phyloP scores from a whole-genome alignment of 2,888 invertebrate species.

The Nipponacmea schrenckii region DNA sequence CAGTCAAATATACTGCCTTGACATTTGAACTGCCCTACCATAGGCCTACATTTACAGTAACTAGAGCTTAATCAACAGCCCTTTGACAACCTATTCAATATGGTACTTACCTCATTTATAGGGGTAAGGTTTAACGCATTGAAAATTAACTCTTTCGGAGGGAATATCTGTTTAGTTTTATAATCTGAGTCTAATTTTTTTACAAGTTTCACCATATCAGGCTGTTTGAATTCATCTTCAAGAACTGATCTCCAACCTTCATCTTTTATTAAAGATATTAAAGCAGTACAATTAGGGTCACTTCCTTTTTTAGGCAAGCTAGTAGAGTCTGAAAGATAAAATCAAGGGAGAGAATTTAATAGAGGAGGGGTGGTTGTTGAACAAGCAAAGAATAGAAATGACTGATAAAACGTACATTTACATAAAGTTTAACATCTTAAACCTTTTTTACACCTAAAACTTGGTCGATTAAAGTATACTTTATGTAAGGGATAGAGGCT shows the following conservation, averaged over 20 bases:
- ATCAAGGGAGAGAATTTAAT: too few relatives aligned
- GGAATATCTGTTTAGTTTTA: slow-evolving; percentile 58
- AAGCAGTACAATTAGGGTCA: background rate
- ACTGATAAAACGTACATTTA: too few relatives aligned
- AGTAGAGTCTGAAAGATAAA: too few relatives aligned
- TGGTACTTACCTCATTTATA: slow-evolving; percentile 54
- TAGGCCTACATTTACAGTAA: background rate
- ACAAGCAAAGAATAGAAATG: too few relatives aligned
- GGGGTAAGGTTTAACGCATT: slow-evolving; percentile 67
- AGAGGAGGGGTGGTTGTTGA: too few relatives aligned
- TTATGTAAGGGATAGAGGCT: too few relatives aligned
- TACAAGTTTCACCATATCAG: slow-evolving; percentile 59
- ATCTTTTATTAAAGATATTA: slow-evolving; percentile 32
- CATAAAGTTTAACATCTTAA: too few relatives aligned
- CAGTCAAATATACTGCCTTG: too few relatives aligned
- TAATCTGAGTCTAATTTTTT: slow-evolving; percentile 50
- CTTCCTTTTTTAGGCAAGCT: background rate
- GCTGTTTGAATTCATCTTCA: slow-evolving; percentile 52
- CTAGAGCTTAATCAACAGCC: background rate
- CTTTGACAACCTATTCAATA: background rate
- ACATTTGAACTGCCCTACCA: background rate
- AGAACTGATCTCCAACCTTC: slow-evolving; percentile 46
- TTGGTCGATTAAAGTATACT: too few relatives aligned
- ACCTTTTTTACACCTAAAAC: too few relatives aligned
- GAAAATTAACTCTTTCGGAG: slow-evolving; percentile 66